Evolutionary conservation across 35 echinoderm and acorn worm species (phyloP).

Genomic region (Holothuria glaberrima): DNA sequence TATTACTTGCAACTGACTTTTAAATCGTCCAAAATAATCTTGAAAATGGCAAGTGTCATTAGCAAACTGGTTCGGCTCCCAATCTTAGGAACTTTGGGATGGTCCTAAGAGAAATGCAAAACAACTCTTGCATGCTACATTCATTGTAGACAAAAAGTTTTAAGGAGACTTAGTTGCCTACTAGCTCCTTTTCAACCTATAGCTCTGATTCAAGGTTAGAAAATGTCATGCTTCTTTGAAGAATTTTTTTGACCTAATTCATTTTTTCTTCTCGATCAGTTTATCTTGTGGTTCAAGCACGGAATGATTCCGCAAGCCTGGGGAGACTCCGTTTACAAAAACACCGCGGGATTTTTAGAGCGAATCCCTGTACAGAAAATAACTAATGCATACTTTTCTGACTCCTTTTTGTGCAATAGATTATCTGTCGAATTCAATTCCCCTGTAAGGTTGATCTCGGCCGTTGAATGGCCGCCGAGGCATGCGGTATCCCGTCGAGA

Average conservation of each 20-base stretch:
- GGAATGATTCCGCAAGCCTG: background rate
- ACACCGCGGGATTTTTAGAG: no score
- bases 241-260: background rate
- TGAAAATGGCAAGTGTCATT: no score
- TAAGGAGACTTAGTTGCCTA: no score
- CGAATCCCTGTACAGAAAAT: background rate
- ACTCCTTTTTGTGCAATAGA: constrained; percentile 28
- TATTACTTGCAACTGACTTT: no score
- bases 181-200: no score
- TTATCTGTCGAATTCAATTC: constrained; percentile 53
- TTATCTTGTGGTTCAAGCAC: background rate
- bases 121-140: no score
- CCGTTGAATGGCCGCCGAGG: constrained; percentile 53
- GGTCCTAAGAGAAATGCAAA: no score
- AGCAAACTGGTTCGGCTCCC: no score
- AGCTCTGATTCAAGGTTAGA: background rate
- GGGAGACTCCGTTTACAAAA: no score
- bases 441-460: constrained; percentile 30
- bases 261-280: background rate
- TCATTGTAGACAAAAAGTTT: no score
- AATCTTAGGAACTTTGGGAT: no score
- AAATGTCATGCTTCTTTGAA: background rate
- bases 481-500: constrained; percentile 44
- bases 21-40: no score
- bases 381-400: constrained; percentile 33